phyloP scores from a whole-genome alignment of 2,888 invertebrate species.

The Archips crataeganus region DNA sequence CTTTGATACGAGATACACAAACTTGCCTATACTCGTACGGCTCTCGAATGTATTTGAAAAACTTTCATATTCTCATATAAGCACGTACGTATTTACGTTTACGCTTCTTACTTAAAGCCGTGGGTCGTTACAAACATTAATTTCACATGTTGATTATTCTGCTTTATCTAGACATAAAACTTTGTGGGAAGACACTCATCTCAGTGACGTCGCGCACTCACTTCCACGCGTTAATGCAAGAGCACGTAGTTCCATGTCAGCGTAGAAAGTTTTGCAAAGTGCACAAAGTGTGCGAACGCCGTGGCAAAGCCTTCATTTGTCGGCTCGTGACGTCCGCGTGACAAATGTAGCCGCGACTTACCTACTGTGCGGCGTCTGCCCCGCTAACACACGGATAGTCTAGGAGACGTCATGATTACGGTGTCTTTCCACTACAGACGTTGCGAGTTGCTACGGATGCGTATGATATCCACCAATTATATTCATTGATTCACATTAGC shows the following conservation, averaged over 20 bases:
- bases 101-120: conserved; percentile 44
- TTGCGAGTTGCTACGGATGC: too few species aligned
- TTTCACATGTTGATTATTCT: conserved; percentile 78
- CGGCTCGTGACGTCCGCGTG: conserved; percentile 83
- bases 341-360: conserved; percentile 83
- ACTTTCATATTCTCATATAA: conserved; percentile 46
- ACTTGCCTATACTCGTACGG: conserved; percentile 13
- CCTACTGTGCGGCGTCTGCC: conserved; percentile 58
- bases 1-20: conserved; percentile 38
- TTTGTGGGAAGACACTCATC: conserved; percentile 76
- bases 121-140: conserved; percentile 48
- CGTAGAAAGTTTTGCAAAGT: conserved; percentile 83
- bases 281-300: conserved; percentile 82
- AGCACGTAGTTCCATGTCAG: conserved; percentile 82
- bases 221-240: conserved; percentile 81
- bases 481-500: too few species aligned
- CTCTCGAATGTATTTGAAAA: conserved; percentile 41
- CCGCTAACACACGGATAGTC: conserved; percentile 35
- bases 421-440: too few species aligned
- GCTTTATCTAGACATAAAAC: conserved; percentile 77
- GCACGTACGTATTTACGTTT: conserved; percentile 29
- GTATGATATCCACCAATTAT: conserved; percentile 39
- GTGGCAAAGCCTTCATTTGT: conserved; percentile 85
- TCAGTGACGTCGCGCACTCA: conserved; percentile 70
- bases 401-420: conserved; percentile 61